Base-by-base conservation (phyloP, 1,140 invertebrate species). In the Drosophila neocordata region DNA sequence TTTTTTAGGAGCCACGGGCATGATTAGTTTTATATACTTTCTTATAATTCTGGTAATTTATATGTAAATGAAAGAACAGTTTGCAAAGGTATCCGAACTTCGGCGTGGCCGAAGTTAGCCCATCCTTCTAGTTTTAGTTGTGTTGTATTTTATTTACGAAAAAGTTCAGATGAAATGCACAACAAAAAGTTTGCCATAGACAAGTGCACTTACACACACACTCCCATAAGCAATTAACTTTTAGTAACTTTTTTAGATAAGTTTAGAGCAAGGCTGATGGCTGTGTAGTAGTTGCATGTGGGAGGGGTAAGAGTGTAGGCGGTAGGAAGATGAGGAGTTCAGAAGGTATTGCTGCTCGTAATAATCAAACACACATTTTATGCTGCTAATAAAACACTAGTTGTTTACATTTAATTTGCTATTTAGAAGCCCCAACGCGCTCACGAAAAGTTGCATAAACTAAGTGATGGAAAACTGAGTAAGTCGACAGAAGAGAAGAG, bases 311-410 rank as follows among this genome's bases (percentile, higher is more conserved):
- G 22, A 4, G 8, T 9, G 15, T 13, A 5, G 9, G 8, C 24
- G 20, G 31, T 48, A 1, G 4, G 51, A 8, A 8, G 3, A 9
- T 8, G 57, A 31, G 37, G 31, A 18, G 35, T 35, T 20, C 11
- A 27, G 34, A 13, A 20, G 57, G 41, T 9, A 15, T 15, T 52
- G 55, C 31, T 20, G 37, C 64, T 69, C 65, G 69, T 58, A 79
- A 88, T 88, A 88, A 88, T 88, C 88, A 88, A 89, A 83, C 79
- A 83, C 76, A 88, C 83, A 88, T 88, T 88, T 88, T 82, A 87
- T 82, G 75, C 75, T 88, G 72, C 83, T 88, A 88, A 88, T 88
- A 83, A 88, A 88, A 88, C 79, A 88, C 88, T 88, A 88, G 83
- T 79, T 88, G 83, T 88, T 89, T 88, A 77, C 79, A 88, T 87